phyloP scores from a whole-genome alignment of 2,888 invertebrate genomes.

The Osmoderma eremita region DNA sequence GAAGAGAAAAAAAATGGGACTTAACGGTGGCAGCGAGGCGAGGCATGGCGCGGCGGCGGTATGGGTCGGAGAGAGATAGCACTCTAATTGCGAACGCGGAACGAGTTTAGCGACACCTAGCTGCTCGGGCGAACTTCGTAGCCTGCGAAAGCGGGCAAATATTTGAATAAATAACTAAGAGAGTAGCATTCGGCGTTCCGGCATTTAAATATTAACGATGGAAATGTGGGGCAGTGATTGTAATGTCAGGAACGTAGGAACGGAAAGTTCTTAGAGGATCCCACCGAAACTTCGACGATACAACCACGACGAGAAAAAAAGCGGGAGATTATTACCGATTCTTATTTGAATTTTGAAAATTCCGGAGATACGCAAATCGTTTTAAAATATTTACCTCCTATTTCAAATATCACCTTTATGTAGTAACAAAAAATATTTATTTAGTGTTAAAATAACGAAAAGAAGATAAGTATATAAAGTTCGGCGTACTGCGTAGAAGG shows the following conservation, averaged over 20 bases:
- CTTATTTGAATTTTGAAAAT: too few species aligned
- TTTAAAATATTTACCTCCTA: too few species aligned
- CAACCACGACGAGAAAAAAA: not conserved
- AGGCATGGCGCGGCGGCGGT: not conserved
- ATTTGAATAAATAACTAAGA: constrained; percentile 32
- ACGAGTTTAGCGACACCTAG: constrained; percentile 25
- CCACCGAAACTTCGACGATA: constrained; percentile 8
- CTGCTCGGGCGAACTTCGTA: constrained; percentile 20
- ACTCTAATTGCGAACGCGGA: constrained; percentile 21
- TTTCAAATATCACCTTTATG: too few species aligned
- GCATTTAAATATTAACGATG: constrained; percentile 31
- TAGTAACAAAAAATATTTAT: too few species aligned
- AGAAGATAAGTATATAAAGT: too few species aligned
- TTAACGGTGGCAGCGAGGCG: not conserved
- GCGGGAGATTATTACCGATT: not conserved
- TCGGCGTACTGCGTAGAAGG: too few species aligned
- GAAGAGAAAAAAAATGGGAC: constrained; percentile 6
- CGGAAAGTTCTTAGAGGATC: not conserved
- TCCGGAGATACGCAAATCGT: too few species aligned
- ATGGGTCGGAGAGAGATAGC: not conserved
- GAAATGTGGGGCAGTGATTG: constrained; percentile 28
- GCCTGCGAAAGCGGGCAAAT: constrained; percentile 27
- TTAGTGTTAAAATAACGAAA: too few species aligned
- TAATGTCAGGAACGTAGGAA: constrained; percentile 16
- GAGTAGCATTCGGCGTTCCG: constrained; percentile 25